Conservation (phyloP, 2,888 invertebrate species). For the Lacanobia wlatinum region DNA sequence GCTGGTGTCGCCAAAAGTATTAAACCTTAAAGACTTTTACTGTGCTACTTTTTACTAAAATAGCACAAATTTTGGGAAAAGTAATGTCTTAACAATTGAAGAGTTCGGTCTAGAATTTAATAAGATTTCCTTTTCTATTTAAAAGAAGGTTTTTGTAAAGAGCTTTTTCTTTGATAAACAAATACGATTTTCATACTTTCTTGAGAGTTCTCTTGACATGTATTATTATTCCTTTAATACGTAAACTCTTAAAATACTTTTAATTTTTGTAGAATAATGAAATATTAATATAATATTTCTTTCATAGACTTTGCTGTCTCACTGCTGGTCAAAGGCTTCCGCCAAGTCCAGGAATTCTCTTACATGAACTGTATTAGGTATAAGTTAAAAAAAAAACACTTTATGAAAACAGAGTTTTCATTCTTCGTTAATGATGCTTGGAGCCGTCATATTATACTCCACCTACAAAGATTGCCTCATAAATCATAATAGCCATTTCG, state of each 20-base stretch:
- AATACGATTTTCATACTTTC: not conserved
- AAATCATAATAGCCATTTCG: not conserved
- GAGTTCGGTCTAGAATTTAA: not conserved
- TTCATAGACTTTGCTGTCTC: too few relatives aligned
- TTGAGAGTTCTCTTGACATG: not conserved
- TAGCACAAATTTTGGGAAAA: not conserved
- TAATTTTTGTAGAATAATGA: too few relatives aligned
- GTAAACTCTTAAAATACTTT: too few relatives aligned
- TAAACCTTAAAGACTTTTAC: not conserved
- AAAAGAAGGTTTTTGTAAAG: not conserved
- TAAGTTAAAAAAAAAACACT: not conserved
- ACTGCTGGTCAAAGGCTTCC: too few relatives aligned
- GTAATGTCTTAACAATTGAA: slow-evolving; percentile 4
- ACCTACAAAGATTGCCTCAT: not conserved
- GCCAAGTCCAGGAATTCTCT: not conserved
- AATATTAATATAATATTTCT: too few relatives aligned
- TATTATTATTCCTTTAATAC: not conserved
- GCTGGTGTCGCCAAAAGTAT: slow-evolving; percentile 1
- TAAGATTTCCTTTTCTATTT: slow-evolving; percentile 1
- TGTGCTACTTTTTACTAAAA: slow-evolving; percentile 5
- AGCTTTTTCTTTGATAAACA: not conserved
- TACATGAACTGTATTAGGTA: too few relatives aligned
- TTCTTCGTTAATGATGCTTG: too few relatives aligned
- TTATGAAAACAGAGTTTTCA: too few relatives aligned
- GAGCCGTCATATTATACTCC: too few relatives aligned